phyloP scores from a whole-genome alignment of 2,888 invertebrate genomes.

The Antitype chi region DNA sequence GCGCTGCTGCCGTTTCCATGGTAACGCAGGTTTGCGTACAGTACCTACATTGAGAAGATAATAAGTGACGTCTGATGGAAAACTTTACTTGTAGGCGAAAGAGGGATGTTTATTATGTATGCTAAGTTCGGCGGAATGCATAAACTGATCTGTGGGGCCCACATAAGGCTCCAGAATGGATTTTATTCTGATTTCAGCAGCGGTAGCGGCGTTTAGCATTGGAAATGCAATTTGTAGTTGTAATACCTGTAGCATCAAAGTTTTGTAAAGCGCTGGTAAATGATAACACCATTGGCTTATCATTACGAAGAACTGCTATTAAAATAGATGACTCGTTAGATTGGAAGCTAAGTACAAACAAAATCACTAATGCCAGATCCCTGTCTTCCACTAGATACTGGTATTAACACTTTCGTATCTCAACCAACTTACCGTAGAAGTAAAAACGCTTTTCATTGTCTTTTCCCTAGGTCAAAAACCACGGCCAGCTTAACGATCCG shows the following conservation, averaged over 20 bases:
- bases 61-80: conserved; percentile 57
- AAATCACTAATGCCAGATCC: conserved; percentile 7
- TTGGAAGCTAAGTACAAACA: not conserved
- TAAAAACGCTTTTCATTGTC: not conserved
- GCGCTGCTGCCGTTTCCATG: conserved; percentile 84
- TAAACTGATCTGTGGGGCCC: conserved; percentile 16
- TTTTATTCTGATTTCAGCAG: conserved; percentile 3
- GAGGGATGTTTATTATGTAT: conserved; percentile 44
- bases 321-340: conserved; percentile 32
- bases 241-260: too few relatives aligned
- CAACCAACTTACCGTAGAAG: not conserved
- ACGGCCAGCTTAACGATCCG: not conserved
- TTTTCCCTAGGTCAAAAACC: not conserved
- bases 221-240: conserved; percentile 10
- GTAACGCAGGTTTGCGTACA: conserved; percentile 76
- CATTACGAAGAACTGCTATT: conserved; percentile 8
- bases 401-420: not conserved
- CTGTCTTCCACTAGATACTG: not conserved
- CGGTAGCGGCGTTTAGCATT: not conserved
- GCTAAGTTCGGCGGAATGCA: conserved; percentile 45
- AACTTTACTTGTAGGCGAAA: conserved; percentile 52
- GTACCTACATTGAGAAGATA: conserved; percentile 59
- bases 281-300: not conserved
- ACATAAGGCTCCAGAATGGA: not conserved
- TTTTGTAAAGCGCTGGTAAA: not conserved